A percentile compares a stretch with the other conserved stretches of the same genome.
Conservation (phyloP, 2,797 vertebrate species). For the Microhierax caerulescens region DNA sequence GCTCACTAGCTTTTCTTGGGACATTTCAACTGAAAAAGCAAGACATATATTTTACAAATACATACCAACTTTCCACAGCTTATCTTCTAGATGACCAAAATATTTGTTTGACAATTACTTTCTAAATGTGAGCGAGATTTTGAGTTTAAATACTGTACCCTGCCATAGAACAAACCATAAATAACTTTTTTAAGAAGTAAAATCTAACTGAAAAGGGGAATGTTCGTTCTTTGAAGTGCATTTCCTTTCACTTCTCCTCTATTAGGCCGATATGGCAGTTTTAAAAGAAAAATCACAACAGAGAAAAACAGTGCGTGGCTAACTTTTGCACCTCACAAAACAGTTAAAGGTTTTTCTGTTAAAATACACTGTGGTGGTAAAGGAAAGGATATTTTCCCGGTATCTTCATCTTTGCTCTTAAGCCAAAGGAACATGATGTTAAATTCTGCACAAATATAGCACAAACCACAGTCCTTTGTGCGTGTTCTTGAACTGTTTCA, state of each 20-base stretch:
- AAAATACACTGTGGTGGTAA: neutral
- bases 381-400: neutral
- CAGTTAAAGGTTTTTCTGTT: neutral
- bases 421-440: slow-evolving; percentile 56
- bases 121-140: neutral
- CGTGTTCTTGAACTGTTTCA: slow-evolving; percentile 66
- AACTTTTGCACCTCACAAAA: neutral
- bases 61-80: neutral
- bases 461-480: slow-evolving; percentile 59
- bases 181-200: neutral
- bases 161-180: neutral
- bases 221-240: neutral
- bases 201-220: neutral
- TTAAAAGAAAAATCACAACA: neutral
- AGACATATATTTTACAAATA: neutral
- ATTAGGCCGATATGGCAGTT: neutral
- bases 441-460: slow-evolving; percentile 53
- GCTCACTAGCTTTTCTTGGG: neutral
- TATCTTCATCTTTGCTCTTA: slow-evolving; percentile 40
- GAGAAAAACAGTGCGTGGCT: neutral
- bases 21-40: neutral
- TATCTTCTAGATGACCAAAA: neutral
- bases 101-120: neutral
- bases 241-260: neutral
- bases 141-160: neutral